Evolutionary conservation across 2,797 vertebrate species (phyloP).

Genomic region (Falco cherrug): DNA sequence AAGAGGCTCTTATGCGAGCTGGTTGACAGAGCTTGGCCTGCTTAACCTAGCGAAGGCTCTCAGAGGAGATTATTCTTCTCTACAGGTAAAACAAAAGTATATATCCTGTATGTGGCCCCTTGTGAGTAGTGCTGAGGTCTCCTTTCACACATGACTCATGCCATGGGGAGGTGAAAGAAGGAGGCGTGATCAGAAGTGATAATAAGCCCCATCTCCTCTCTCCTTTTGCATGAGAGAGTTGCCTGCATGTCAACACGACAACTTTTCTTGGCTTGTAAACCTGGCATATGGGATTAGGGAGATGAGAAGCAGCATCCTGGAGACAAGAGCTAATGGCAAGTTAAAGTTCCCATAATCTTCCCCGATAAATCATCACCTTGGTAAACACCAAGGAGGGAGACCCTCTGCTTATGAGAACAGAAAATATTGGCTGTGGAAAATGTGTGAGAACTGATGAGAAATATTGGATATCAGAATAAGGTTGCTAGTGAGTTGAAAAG

Average conservation of each 20-base stretch:
- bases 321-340: background rate
- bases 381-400: background rate
- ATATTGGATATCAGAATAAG: background rate
- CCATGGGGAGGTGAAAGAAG: background rate
- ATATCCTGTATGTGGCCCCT: background rate
- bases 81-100: background rate
- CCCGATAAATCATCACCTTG: background rate
- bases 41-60: background rate
- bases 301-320: background rate
- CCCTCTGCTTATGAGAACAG: background rate
- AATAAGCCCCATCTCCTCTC: background rate
- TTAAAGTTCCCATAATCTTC: background rate
- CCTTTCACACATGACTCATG: background rate
- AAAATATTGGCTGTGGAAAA: background rate
- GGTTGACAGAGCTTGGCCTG: background rate
- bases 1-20: fast-evolving
- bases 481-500: background rate
- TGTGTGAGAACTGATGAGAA: background rate
- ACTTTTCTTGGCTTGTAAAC: background rate
- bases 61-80: background rate
- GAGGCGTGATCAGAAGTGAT: background rate
- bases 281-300: background rate
- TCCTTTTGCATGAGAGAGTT: background rate
- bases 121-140: background rate
- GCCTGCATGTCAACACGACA: background rate